A percentile compares a stretch with the other conserved stretches of the same genome.
phyloP scores from a whole-genome alignment of 64 coral and sea anemone genomes.

The Montipora cactus region DNA sequence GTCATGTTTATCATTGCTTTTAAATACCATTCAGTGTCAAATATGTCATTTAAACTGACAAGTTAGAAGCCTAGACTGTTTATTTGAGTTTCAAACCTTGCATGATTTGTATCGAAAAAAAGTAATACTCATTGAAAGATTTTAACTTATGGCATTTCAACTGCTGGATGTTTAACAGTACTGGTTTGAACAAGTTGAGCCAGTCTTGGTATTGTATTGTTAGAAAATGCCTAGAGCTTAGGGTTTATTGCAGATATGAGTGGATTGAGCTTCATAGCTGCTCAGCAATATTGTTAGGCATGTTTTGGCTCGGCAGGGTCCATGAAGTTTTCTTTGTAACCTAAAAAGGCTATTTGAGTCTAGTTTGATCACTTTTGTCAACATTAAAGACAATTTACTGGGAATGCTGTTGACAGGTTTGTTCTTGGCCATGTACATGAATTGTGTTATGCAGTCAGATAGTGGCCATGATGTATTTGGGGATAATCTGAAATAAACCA shows the following conservation, averaged over 20 bases:
- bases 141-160: background rate
- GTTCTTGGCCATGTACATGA: slow-evolving; percentile 13
- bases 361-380: slow-evolving; percentile 30
- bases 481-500: background rate
- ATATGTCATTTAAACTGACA: background rate
- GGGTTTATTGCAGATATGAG: background rate
- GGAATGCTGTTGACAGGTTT: slow-evolving; percentile 3
- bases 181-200: background rate
- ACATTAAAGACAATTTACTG: slow-evolving; percentile 21
- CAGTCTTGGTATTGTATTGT: background rate
- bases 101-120: background rate
- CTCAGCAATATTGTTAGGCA: slow-evolving; percentile 4
- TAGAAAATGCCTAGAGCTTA: background rate
- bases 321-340: background rate
- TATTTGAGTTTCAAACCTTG: background rate
- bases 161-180: background rate
- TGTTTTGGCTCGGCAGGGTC: slow-evolving; percentile 2
- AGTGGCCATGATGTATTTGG: slow-evolving; percentile 22
- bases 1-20: slow-evolving; percentile 4
- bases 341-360: slow-evolving; percentile 16
- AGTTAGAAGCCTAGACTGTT: background rate
- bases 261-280: background rate
- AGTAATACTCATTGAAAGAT: background rate
- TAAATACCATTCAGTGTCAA: slow-evolving; percentile 19
- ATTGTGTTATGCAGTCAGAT: slow-evolving; percentile 18